Base-by-base conservation (phyloP, 2,888 invertebrate species). In the Ophion ellenae region DNA sequence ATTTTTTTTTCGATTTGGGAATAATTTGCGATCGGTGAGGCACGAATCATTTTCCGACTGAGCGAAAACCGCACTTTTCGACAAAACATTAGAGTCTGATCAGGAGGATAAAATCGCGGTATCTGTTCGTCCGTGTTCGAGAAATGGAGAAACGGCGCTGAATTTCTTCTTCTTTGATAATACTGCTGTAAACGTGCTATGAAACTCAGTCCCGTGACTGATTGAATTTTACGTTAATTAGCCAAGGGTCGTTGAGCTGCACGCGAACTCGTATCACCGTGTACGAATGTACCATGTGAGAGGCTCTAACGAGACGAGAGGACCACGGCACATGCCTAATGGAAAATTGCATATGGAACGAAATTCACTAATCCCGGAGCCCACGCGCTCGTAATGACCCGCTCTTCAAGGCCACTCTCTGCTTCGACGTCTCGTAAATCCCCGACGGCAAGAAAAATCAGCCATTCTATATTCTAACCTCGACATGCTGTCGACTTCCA, bases 141-240 rank as follows among this genome's bases (percentile, higher is more conserved):
- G 71, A 4, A 17, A 64, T 45, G 61, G 45, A 24, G 74, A 67
- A 83, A 66, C 17, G 73, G 71, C n/a, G 63, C 32, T 53, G 40
- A 78, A 69, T 47, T 47, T 32, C 32, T n/a, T 17, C 28, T 32
- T 74, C 32, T 47, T 64, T 78, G 83, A 81, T 83, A 78, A 81
- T 83, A 47, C 73, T 74, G 67, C 83, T 81, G 77, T 83, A 86
- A 86, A 83, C 24, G 74, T 63, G 78, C 80, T 67, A 76, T 76
- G 86, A 82, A 85, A 74, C 64, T 61, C 79, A 81, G 85, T 84
- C 85, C 90, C 91, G 90, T 90, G 90, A 92, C 91, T 90, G 90
- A 93, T 91, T 89, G 90, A 91, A 92, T 93, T 91, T 91, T 89
- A 92, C 91, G 92, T 92, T 90, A 92, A 92, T 92, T 92, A 92